Percentiles rank a stretch among this genome's conserved stretches.
Conservation (phyloP, 1,140 invertebrate genomes). For the Penaeus indicus region DNA sequence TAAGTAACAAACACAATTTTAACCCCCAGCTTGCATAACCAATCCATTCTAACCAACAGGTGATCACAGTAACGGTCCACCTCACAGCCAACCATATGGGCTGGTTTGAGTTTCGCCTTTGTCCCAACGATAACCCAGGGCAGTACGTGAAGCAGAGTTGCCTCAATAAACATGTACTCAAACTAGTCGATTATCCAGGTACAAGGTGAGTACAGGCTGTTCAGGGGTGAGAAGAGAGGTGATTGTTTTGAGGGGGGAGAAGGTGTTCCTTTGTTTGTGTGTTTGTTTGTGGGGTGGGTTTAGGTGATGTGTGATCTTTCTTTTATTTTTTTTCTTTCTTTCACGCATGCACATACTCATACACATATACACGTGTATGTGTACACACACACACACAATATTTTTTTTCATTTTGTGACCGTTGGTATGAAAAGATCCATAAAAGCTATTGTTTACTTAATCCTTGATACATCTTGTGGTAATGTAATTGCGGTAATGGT, state of each 20-base stretch:
- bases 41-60: constrained; percentile 67
- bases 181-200: constrained; percentile 71
- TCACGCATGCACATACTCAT: too few species aligned
- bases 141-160: constrained; percentile 84
- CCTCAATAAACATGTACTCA: constrained; percentile 79
- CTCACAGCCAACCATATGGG: constrained; percentile 75
- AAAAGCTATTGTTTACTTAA: too few species aligned
- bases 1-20: too few species aligned
- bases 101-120: constrained; percentile 75
- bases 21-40: not conserved
- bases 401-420: too few species aligned
- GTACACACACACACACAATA: too few species aligned
- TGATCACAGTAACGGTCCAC: constrained; percentile 69
- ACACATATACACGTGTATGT: too few species aligned
- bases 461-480: too few species aligned
- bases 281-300: too few species aligned
- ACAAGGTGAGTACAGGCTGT: constrained; percentile 55
- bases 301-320: too few species aligned
- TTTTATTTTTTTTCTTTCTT: too few species aligned
- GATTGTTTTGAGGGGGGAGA: not conserved
- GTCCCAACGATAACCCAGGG: constrained; percentile 75
- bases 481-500: too few species aligned
- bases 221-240: not conserved
- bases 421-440: too few species aligned
- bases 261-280: not conserved